Conservation (phyloP, 2,888 invertebrate species). For the Nasonia oneida region DNA sequence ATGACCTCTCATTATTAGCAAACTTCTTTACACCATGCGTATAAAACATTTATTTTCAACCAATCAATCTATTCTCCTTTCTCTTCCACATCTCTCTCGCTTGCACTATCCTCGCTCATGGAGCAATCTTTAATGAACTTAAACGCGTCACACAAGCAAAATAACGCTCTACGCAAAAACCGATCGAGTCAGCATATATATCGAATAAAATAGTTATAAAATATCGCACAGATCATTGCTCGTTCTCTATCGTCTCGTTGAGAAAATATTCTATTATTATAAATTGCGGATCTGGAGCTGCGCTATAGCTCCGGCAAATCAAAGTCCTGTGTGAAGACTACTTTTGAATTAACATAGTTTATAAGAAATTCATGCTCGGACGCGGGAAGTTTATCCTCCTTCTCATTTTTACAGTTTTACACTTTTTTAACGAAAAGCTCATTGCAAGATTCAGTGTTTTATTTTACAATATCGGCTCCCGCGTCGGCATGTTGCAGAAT, state of each 20-base stretch:
- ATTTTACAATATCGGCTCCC: constrained; percentile 24
- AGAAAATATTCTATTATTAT: constrained; percentile 58
- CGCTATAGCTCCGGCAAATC: constrained; percentile 23
- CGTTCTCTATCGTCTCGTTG: constrained; percentile 44
- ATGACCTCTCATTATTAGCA: constrained; percentile 67
- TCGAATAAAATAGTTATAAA: constrained; percentile 63
- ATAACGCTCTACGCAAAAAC: constrained; percentile 20
- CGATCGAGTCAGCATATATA: constrained; percentile 7
- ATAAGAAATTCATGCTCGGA: constrained; percentile 27
- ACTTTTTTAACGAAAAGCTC: not conserved
- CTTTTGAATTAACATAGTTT: constrained; percentile 52
- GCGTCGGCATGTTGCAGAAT: constrained; percentile 28
- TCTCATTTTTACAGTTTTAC: not conserved
- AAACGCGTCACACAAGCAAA: constrained; percentile 50
- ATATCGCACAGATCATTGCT: constrained; percentile 62
- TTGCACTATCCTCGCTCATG: constrained; percentile 25
- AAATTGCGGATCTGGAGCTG: constrained; percentile 45
- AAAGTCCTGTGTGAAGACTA: constrained; percentile 50
- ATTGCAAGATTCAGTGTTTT: not conserved
- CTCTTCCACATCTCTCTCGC: constrained; percentile 42
- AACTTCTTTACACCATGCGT: constrained; percentile 70
- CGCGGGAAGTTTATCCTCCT: constrained; percentile 16
- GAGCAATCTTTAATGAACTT: constrained; percentile 47
- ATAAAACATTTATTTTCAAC: constrained; percentile 72
- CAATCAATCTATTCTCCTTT: constrained; percentile 63